Conservation (phyloP, 2,113 vertebrate genomes). For the Pterocles gutturalis region DNA sequence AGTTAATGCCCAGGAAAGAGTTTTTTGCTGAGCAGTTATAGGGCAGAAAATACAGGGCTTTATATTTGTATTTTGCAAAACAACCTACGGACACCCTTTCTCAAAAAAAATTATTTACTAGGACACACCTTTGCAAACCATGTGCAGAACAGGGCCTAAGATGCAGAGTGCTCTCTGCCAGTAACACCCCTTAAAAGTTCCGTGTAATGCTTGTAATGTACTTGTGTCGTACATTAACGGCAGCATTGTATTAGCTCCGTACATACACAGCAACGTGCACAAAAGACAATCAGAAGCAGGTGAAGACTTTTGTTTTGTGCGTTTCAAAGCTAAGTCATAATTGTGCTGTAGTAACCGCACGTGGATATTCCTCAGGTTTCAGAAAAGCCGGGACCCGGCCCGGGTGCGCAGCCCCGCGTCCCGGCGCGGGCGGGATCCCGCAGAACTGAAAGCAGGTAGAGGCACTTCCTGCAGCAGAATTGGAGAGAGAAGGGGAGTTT, state of each 20-base stretch:
- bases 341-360: neutral
- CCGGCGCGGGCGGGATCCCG: neutral
- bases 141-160: neutral
- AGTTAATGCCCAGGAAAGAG: neutral
- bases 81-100: neutral
- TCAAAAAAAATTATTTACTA: neutral
- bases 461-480: slow-evolving; percentile 48
- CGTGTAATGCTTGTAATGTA: neutral
- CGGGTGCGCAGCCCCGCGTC: rapidly evolving
- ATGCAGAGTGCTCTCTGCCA: neutral
- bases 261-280: rapidly evolving
- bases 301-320: neutral
- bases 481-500: slow-evolving; percentile 24
- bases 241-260: rapidly evolving
- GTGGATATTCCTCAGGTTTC: rapidly evolving
- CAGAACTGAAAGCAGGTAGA: slow-evolving; percentile 43
- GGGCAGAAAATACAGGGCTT: neutral
- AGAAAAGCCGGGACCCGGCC: rapidly evolving
- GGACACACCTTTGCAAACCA: neutral
- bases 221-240: rapidly evolving
- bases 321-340: rapidly evolving
- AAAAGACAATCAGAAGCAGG: neutral
- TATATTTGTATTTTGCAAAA: neutral
- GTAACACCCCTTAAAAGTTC: neutral
- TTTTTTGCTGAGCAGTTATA: neutral